phyloP scores from a whole-genome alignment of 2,113 vertebrate species.

The Dasyurus viverrinus region DNA sequence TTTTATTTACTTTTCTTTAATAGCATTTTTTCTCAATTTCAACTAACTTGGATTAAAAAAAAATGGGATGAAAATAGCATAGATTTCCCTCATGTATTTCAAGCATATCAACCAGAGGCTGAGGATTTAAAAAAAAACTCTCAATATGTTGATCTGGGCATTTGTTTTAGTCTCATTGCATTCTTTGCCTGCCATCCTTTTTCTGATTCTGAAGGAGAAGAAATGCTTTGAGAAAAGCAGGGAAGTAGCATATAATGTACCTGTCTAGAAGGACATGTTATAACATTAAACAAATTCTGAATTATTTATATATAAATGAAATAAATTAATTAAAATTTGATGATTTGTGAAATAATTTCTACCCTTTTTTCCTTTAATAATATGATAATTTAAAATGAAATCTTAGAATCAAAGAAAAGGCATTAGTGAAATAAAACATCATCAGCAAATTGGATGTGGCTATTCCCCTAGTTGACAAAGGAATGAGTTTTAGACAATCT shows the following conservation, averaged over 20 bases:
- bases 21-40: constrained; percentile 31
- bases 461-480: not conserved
- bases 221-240: not conserved
- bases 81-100: constrained; percentile 10
- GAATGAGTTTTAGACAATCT: not conserved
- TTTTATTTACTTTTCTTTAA: constrained; percentile 42
- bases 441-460: not conserved
- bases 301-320: not conserved
- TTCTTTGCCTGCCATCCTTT: not conserved
- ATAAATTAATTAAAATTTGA: not conserved
- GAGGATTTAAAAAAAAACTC: not conserved
- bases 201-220: not conserved
- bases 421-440: not conserved
- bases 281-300: not conserved
- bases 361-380: not conserved
- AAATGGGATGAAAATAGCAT: constrained; percentile 20
- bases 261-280: not conserved
- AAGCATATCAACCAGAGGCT: constrained; percentile 15
- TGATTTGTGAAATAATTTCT: not conserved
- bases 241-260: not conserved
- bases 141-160: not conserved
- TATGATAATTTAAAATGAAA: not conserved
- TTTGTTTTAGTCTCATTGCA: constrained; percentile 40
- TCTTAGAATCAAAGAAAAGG: not conserved
- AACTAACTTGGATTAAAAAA: constrained; percentile 30